phyloP scores from a whole-genome alignment of 2,797 vertebrate genomes.

The Buceros bicornis region DNA sequence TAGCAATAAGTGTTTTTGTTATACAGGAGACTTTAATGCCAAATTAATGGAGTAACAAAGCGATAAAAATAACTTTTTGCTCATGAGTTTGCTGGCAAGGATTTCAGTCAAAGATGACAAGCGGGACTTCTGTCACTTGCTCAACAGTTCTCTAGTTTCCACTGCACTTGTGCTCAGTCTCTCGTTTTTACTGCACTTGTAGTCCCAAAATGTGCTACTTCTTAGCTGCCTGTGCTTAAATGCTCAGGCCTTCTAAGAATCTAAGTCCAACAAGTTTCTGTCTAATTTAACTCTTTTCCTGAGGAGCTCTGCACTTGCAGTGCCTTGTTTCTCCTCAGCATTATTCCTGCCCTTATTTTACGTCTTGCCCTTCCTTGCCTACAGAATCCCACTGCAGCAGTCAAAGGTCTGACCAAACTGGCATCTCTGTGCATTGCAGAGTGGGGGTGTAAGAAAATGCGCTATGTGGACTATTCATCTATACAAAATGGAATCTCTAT shows the following conservation, averaged over 20 bases:
- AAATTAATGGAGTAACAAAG: constrained; percentile 10
- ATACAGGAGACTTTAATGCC: constrained; percentile 13
- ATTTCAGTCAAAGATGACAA: not conserved
- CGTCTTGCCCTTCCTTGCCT: not conserved
- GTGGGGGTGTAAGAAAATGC: not conserved
- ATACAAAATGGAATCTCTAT: not conserved
- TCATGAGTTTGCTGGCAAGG: not conserved
- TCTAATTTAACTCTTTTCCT: not conserved
- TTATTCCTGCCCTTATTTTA: not conserved
- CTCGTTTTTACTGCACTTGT: not conserved
- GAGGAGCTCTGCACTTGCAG: not conserved
- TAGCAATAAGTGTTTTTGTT: constrained; percentile 36
- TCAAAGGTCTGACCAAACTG: not conserved
- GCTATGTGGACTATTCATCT: not conserved
- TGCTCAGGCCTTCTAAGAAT: not conserved
- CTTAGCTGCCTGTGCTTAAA: not conserved
- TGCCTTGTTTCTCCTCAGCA: not conserved
- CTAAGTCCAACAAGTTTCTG: not conserved
- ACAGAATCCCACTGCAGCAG: not conserved
- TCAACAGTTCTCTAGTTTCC: not conserved
- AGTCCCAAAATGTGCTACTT: not conserved
- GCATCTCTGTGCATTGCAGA: not conserved
- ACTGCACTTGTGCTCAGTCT: not conserved
- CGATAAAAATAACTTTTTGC: not conserved
- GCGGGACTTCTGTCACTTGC: not conserved